These are phyloP conservation scores for Monopis laevigella DNA, from an alignment of 2,888 invertebrate genomes.

Conservation along the genomic window DNA sequence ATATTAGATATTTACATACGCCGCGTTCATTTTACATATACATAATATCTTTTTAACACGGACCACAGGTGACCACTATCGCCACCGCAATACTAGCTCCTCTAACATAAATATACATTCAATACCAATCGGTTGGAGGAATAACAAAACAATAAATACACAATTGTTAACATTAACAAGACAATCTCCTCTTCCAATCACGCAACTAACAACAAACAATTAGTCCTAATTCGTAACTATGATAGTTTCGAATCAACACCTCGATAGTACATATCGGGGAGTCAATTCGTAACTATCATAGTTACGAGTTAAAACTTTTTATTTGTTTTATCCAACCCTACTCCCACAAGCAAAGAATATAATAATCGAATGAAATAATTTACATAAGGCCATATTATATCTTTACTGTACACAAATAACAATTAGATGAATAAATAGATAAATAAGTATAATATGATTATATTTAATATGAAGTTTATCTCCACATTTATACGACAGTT, in stretches of 20 bases:
- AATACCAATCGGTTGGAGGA: too few species aligned
- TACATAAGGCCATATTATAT: constrained; percentile 64
- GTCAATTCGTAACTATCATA: too few species aligned
- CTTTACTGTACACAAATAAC: constrained; percentile 63
- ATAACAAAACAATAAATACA: too few species aligned
- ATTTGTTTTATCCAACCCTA: constrained; percentile 9
- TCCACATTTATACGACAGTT: constrained; percentile 64
- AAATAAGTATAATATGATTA: constrained; percentile 43
- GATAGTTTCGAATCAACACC: too few species aligned
- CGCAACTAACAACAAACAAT: too few species aligned
- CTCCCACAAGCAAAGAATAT: constrained; percentile 49
- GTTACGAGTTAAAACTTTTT: too few species aligned
- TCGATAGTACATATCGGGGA: too few species aligned
- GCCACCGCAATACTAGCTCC: constrained; percentile 6
- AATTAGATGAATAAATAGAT: constrained; percentile 61
- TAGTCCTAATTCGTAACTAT: too few species aligned
- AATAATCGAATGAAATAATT: constrained; percentile 54
- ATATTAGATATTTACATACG: constrained; percentile 32
- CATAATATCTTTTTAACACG: constrained; percentile 30
- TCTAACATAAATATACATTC: constrained; percentile 11
- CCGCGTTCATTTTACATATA: background rate
- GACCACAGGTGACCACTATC: constrained; percentile 31
- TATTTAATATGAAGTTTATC: constrained; percentile 58
- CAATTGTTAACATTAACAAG: too few species aligned
- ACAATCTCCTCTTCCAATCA: too few species aligned